Evolutionary conservation across 2,113 vertebrate genomes (phyloP).

Genomic region (Elephas maximus): DNA sequence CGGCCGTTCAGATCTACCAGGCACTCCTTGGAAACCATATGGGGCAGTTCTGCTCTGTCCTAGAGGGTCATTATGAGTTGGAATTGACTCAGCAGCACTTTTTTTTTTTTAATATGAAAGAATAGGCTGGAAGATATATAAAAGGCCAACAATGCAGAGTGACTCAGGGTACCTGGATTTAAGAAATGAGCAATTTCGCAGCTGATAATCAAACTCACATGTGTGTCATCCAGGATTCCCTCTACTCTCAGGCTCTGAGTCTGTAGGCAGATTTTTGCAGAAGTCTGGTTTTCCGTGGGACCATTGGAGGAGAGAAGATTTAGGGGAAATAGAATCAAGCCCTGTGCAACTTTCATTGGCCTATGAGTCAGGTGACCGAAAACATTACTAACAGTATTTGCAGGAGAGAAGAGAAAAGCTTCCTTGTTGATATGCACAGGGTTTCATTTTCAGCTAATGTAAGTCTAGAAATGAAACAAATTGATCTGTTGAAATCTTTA

Average conservation of each 20-base stretch:
- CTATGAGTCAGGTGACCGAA: background rate
- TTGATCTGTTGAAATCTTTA: slow-evolving; percentile 86
- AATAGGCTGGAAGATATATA: background rate
- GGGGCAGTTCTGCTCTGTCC: too few species aligned
- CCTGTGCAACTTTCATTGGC: background rate
- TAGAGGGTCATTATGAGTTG: too few species aligned
- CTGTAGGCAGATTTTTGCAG: background rate
- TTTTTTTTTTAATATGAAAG: background rate
- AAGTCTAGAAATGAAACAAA: slow-evolving; percentile 82
- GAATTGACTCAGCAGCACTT: too few species aligned
- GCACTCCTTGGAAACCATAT: too few species aligned
- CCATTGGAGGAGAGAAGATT: background rate
- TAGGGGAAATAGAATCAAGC: background rate
- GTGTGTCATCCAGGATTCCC: background rate
- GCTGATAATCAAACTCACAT: background rate
- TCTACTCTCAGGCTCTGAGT: background rate
- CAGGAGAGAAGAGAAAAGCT: background rate
- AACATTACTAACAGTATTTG: background rate
- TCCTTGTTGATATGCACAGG: background rate
- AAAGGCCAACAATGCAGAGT: background rate
- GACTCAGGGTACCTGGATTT: background rate
- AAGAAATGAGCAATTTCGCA: slow-evolving; percentile 1
- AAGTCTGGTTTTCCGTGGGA: background rate
- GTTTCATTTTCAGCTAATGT: slow-evolving; percentile 72
- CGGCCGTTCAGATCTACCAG: too few species aligned